Percentiles rank a stretch among this genome's conserved stretches.
Evolutionary conservation across 1,140 invertebrate species (phyloP).

Genomic region (Triops cancriformis): DNA sequence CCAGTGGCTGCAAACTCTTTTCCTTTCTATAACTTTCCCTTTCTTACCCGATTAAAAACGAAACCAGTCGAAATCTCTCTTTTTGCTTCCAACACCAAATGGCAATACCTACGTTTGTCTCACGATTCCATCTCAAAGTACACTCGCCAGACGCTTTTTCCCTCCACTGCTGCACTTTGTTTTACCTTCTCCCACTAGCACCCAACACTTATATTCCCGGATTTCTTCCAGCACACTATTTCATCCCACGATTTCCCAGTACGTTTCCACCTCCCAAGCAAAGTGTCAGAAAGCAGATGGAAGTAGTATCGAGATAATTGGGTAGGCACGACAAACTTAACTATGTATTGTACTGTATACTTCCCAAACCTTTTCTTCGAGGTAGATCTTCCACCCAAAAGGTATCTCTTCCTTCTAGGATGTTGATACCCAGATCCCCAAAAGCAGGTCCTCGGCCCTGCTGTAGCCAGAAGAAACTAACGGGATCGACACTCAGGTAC

Average conservation of each 20-base stretch:
- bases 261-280: no score
- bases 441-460: background rate
- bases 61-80: background rate
- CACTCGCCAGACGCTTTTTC: background rate
- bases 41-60: background rate
- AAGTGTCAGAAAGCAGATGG: no score
- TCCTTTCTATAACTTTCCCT: background rate
- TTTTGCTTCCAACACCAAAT: background rate
- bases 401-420: no score
- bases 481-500: background rate
- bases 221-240: no score
- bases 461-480: slow-evolving; percentile 7
- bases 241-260: no score
- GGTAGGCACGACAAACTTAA: no score
- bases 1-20: no score
- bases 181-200: background rate
- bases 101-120: background rate
- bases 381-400: no score
- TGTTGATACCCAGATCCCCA: background rate
- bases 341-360: no score
- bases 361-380: no score
- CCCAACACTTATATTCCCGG: background rate
- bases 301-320: no score
- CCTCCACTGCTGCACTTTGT: background rate
- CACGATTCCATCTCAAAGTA: background rate